Percentiles rank a stretch among this genome's conserved stretches.
Conservation (phyloP, 2,888 invertebrate species). For the Galerucella nymphaeae region DNA sequence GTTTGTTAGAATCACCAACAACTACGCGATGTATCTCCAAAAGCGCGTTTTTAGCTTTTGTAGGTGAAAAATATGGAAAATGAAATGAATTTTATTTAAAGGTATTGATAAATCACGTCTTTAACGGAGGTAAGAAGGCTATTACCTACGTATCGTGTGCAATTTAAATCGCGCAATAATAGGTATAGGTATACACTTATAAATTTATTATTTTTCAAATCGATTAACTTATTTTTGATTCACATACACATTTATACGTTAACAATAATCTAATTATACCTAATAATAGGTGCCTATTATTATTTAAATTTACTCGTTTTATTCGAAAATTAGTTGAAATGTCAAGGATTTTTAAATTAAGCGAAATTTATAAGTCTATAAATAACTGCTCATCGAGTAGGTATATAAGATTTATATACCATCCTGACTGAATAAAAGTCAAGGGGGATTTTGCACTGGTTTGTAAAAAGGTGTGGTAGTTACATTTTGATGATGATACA, state of each 20-base stretch:
- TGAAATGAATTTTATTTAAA: too few relatives aligned
- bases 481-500: neutral
- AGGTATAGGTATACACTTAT: too few relatives aligned
- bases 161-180: neutral
- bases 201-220: conserved; percentile 10
- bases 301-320: conserved; percentile 1
- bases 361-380: conserved; percentile 2
- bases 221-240: neutral
- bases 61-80: too few relatives aligned
- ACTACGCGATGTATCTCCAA: too few relatives aligned
- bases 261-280: conserved; percentile 12
- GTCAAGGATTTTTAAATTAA: conserved; percentile 7
- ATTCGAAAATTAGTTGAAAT: conserved; percentile 1
- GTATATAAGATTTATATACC: neutral
- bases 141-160: neutral
- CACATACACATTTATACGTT: neutral
- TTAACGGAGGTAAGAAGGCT: too few relatives aligned
- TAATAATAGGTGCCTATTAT: conserved; percentile 1
- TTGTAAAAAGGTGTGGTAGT: conserved; percentile 4
- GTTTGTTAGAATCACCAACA: too few relatives aligned
- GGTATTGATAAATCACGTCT: too few relatives aligned
- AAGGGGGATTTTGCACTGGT: neutral
- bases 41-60: too few relatives aligned
- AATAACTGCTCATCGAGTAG: neutral
- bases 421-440: neutral